Conservation (phyloP, 2,797 vertebrate genomes). For the Sebastes minor region DNA sequence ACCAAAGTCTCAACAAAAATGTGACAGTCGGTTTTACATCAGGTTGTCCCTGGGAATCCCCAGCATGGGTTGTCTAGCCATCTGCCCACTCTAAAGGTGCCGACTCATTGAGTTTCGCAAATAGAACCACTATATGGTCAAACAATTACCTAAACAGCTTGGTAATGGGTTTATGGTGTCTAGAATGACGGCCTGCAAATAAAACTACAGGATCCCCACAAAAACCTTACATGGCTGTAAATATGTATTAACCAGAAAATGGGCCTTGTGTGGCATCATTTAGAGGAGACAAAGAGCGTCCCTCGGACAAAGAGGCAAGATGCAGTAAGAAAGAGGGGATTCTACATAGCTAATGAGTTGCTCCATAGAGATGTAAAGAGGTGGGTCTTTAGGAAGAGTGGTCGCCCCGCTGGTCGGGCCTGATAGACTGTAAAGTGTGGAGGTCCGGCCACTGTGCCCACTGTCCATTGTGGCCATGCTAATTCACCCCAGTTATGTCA, state of each 20-base stretch:
- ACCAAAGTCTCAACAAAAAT: constrained; percentile 33
- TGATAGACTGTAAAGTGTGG: constrained; percentile 80
- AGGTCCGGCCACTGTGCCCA: constrained; percentile 70
- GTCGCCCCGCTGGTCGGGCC: constrained; percentile 68
- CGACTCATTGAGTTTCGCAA: constrained; percentile 76
- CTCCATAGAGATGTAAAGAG: constrained; percentile 88
- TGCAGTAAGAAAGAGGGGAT: constrained; percentile 87
- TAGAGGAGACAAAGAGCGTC: constrained; percentile 87
- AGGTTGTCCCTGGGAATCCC: constrained; percentile 71
- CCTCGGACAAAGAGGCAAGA: constrained; percentile 85
- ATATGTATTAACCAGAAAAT: constrained; percentile 97
- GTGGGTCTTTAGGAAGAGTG: constrained; percentile 78
- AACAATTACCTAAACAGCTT: constrained; percentile 87
- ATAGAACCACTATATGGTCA: constrained; percentile 77
- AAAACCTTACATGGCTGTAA: constrained; percentile 90
- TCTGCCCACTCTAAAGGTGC: constrained; percentile 80
- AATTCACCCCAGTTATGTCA: constrained; percentile 78
- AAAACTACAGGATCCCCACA: constrained; percentile 92
- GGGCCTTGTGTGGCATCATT: constrained; percentile 90
- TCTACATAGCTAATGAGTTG: constrained; percentile 92
- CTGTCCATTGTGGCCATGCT: constrained; percentile 81
- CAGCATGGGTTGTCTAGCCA: constrained; percentile 78
- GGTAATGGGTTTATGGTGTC: constrained; percentile 92
- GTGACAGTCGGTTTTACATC: constrained; percentile 54
- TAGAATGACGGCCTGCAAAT: constrained; percentile 86